Percentiles rank a stretch among this genome's conserved stretches.
phyloP scores from a whole-genome alignment of 2,113 vertebrate species.

The Epinephelus fuscoguttatus region DNA sequence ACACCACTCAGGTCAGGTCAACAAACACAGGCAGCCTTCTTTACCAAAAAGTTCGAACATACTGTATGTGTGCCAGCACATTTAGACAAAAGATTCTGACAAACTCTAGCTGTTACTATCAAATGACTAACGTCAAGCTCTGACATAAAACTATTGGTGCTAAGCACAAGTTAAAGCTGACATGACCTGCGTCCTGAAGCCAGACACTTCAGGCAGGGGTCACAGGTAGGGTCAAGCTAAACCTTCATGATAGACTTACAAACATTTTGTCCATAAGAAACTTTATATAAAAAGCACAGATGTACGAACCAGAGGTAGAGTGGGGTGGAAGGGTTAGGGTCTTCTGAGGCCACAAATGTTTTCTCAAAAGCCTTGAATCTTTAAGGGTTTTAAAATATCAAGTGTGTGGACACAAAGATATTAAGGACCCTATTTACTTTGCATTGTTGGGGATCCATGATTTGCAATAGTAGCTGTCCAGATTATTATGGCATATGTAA shows the following conservation, averaged over 20 bases:
- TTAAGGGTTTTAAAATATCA: no score
- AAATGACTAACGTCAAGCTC: neutral
- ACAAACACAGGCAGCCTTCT: constrained; percentile 7
- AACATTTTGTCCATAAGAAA: no score
- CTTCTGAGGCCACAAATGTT: no score
- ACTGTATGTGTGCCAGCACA: neutral
- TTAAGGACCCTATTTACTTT: no score
- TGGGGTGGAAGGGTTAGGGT: no score
- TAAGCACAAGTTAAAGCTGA: neutral
- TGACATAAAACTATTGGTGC: neutral
- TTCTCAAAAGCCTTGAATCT: no score
- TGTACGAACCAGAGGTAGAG: no score
- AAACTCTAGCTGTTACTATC: neutral
- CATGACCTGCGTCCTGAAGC: neutral
- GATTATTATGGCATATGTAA: no score
- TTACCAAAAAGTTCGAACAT: constrained; percentile 23
- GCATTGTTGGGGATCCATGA: no score
- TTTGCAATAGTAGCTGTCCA: no score
- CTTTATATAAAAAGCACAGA: no score
- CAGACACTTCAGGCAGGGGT: neutral
- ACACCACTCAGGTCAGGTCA: neutral
- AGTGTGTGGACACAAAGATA: no score
- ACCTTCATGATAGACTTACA: neutral
- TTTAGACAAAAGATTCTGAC: neutral
- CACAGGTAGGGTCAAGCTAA: neutral